Conservation (phyloP, 2,797 vertebrate species). For the Morelia viridis region DNA sequence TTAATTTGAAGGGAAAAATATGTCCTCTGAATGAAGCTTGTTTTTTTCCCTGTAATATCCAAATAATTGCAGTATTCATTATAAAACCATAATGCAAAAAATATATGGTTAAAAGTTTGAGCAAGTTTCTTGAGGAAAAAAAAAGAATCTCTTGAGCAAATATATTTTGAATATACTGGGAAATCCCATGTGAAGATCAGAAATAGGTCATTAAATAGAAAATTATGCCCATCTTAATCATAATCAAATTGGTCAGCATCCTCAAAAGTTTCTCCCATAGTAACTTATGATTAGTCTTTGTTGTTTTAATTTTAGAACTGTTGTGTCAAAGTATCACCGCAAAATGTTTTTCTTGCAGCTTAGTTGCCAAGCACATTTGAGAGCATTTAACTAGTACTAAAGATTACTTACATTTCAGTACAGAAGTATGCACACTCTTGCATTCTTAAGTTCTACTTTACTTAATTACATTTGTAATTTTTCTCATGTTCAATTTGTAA, state of each 20-base stretch:
- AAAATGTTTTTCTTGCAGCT: neutral
- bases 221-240: neutral
- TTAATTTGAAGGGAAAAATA: neutral
- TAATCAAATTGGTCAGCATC: neutral
- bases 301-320: neutral
- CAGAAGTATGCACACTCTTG: neutral
- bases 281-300: neutral
- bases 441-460: neutral
- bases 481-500: neutral
- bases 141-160: neutral
- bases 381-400: neutral
- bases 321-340: neutral
- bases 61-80: neutral
- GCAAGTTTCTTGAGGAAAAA: neutral
- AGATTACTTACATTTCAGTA: neutral
- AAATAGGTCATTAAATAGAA: neutral
- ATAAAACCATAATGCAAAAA: neutral
- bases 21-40: neutral
- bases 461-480: neutral
- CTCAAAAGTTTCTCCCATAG: neutral
- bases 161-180: neutral
- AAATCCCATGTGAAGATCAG: neutral
- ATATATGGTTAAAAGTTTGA: neutral
- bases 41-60: neutral
- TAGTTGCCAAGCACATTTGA: slow-evolving; percentile 3